Evolutionary conservation across 2,888 invertebrate genomes (phyloP).

Genomic region (Tromatobia lineatoria): DNA sequence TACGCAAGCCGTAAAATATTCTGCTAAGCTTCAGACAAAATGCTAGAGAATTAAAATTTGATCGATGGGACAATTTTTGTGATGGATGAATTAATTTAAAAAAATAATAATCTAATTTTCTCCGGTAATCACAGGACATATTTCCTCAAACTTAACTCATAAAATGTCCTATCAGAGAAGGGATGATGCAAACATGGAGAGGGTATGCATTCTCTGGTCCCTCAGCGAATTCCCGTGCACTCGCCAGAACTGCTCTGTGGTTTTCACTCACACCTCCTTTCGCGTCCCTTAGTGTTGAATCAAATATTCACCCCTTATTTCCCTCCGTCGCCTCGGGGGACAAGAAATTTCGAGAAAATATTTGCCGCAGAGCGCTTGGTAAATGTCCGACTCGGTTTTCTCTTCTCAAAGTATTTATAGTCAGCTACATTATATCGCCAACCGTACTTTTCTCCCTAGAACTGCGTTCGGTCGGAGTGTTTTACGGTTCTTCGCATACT

Average conservation of each 20-base stretch:
- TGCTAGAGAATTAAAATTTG: not conserved
- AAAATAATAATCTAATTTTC: conserved; percentile 18
- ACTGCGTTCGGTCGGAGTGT: conserved; percentile 5
- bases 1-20: not conserved
- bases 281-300: conserved; percentile 49
- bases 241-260: conserved; percentile 64
- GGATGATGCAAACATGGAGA: conserved; percentile 36
- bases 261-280: conserved; percentile 46
- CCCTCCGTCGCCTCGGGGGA: conserved; percentile 56
- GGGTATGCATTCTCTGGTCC: conserved; percentile 49
- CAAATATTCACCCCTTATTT: conserved; percentile 63
- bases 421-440: conserved; percentile 16
- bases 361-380: conserved; percentile 49
- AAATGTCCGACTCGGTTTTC: conserved; percentile 40
- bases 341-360: conserved; percentile 67
- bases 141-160: conserved; percentile 34
- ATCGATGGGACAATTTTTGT: not conserved
- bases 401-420: conserved; percentile 14
- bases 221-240: conserved; percentile 47
- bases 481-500: conserved; percentile 29
- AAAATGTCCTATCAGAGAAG: conserved; percentile 31
- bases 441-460: not conserved
- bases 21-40: not conserved
- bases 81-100: conserved; percentile 6
- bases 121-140: conserved; percentile 28